Base-by-base conservation (phyloP, 1,140 invertebrate species). In the Cecropterus lyciades region DNA sequence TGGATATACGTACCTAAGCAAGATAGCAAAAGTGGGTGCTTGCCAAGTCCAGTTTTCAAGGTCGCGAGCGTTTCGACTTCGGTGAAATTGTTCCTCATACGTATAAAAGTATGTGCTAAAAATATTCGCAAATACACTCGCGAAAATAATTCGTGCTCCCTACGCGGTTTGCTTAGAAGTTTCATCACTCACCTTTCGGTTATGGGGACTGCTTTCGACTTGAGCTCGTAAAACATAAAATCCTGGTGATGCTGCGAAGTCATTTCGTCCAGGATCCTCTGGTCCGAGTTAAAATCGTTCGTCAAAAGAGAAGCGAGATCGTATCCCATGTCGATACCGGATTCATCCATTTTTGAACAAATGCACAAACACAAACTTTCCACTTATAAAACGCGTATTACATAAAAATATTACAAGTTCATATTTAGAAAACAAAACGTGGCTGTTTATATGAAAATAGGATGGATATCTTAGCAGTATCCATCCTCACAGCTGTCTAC, bases 241-340 rank as follows among this genome's bases (percentile, higher is more conserved):
- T 95, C 95, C 92, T 93, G 94, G 66, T 88, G 93, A 53, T 85
- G 79, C 86, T 92, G 82, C 76, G 86, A 77, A 40, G 87, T 93
- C 93, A 88, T 93, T 85, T 86, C 93, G 77, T 93, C 94, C 90
- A 85, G 90, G 77, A 84, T 90, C 84, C 85, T 93, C 85, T 89
- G 93, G 83, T 85, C 92, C 82, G 84, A 92, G 86, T 79, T 93
- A 86, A 87, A 91, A 80, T 94, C 93, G 70, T 93, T 93, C 71
- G 93, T 86, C 70, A 93, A 85, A 43, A 95, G 89, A 56, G 95
- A 93, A 55, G 94, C 94, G 72, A 95, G 92, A 92, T 96, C 95
- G 76, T 95, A 96, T 67, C 94, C 95, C 92, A 96, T 93, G 85
- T 96, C 95, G 79, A 96, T 95, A 46, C 95, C 95, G 67, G 95